Percentiles rank a stretch among this genome's conserved stretches.
Evolutionary conservation across 2,888 invertebrate species (phyloP).

Genomic region (Hypselothyrea guttata): DNA sequence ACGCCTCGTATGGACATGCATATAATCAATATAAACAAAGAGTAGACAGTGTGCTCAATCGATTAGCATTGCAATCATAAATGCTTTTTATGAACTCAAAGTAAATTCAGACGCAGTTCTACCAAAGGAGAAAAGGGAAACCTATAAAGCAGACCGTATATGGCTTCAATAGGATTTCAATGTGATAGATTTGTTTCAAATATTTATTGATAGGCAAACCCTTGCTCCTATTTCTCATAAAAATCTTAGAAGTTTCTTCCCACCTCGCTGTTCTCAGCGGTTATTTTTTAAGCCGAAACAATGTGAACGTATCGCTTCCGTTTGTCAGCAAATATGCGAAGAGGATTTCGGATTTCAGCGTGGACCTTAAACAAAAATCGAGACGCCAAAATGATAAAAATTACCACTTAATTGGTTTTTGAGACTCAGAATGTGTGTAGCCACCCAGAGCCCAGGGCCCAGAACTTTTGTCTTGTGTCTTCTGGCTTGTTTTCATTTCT

Average conservation of each 20-base stretch:
- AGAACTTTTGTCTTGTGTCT: slow-evolving; percentile 17
- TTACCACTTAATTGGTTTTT: slow-evolving; percentile 73
- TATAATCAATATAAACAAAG: slow-evolving; percentile 65
- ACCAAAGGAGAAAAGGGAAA: slow-evolving; percentile 13
- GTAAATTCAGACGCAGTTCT: slow-evolving; percentile 33
- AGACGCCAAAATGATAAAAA: slow-evolving; percentile 65
- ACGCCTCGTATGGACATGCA: slow-evolving; percentile 40
- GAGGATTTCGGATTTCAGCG: slow-evolving; percentile 7
- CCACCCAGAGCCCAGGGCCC: slow-evolving; percentile 55
- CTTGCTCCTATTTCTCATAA: no score
- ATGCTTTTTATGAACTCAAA: slow-evolving; percentile 68
- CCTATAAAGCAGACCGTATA: no score
- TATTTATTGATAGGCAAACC: no score
- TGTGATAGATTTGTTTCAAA: no score
- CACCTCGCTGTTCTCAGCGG: slow-evolving; percentile 5
- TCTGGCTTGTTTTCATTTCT: slow-evolving; percentile 3
- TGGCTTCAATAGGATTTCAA: no score
- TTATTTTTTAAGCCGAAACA: slow-evolving; percentile 64
- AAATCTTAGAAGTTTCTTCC: no score
- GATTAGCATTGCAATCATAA: slow-evolving; percentile 62
- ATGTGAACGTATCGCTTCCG: slow-evolving; percentile 77
- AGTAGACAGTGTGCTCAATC: slow-evolving; percentile 36
- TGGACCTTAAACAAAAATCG: slow-evolving; percentile 2
- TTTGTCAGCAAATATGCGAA: slow-evolving; percentile 63
- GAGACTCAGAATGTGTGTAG: slow-evolving; percentile 23